phyloP scores from a whole-genome alignment of 1,140 invertebrate genomes.

The Panagrolaimus sp. region DNA sequence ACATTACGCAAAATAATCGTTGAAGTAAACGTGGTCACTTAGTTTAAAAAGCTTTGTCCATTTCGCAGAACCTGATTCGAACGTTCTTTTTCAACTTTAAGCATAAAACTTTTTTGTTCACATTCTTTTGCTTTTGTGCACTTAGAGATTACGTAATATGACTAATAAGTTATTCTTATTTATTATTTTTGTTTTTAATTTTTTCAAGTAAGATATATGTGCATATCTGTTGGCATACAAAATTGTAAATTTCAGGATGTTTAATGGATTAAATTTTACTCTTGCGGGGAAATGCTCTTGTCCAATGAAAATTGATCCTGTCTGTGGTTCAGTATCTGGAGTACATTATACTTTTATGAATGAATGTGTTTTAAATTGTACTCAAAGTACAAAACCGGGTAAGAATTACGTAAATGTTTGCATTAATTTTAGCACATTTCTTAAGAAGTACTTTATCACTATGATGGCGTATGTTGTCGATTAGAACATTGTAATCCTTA shows the following conservation, averaged over 20 bases:
- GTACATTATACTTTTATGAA: conserved; percentile 17
- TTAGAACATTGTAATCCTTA: background rate
- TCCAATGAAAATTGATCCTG: conserved; percentile 10
- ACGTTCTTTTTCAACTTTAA: too few relatives aligned
- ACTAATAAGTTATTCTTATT: too few relatives aligned
- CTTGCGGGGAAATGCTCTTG: conserved; percentile 13
- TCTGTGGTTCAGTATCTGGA: conserved; percentile 6
- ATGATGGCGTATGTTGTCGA: conserved; percentile 16
- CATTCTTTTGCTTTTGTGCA: too few relatives aligned
- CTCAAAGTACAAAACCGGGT: conserved; percentile 10
- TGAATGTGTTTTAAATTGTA: conserved; percentile 14
- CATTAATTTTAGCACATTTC: background rate
- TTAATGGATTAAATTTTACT: conserved; percentile 11
- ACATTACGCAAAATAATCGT: too few relatives aligned
- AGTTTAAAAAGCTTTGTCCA: too few relatives aligned
- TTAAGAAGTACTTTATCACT: conserved; percentile 6
- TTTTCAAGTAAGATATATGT: too few relatives aligned
- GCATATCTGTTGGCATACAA: too few relatives aligned
- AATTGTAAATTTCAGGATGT: background rate
- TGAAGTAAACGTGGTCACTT: too few relatives aligned
- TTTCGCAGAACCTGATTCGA: too few relatives aligned
- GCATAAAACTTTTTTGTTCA: too few relatives aligned
- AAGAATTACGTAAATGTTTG: background rate
- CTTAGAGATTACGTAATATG: too few relatives aligned
- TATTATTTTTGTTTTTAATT: too few relatives aligned